A percentile compares a stretch with the other conserved stretches of the same genome.
Conservation (phyloP, 2,797 vertebrate species). For the Discoglossus pictus region DNA sequence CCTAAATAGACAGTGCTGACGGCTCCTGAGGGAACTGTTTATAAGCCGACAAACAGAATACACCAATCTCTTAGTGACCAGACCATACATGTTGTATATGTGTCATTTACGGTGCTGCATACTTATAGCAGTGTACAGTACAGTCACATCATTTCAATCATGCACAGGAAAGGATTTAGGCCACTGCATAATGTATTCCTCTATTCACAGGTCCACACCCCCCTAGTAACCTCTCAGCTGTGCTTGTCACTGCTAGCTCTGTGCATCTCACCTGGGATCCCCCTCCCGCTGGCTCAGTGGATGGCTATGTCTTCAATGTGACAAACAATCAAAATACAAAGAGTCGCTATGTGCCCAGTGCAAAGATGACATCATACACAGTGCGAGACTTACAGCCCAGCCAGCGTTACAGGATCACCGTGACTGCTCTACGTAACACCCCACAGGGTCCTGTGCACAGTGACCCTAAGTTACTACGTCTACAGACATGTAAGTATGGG, state of each 20-base stretch:
- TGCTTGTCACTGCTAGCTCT: constrained; percentile 79
- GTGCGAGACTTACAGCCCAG: constrained; percentile 84
- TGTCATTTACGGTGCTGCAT: no score
- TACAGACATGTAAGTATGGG: constrained; percentile 82
- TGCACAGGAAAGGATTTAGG: no score
- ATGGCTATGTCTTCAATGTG: constrained; percentile 92
- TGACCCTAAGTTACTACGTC: constrained; percentile 77
- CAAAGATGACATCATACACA: constrained; percentile 78
- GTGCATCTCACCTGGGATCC: constrained; percentile 85
- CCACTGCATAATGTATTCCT: neutral
- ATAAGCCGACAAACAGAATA: no score
- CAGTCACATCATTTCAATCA: no score
- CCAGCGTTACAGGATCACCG: constrained; percentile 81
- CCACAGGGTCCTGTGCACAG: constrained; percentile 86
- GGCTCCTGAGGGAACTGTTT: no score
- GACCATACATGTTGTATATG: no score
- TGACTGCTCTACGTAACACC: constrained; percentile 79
- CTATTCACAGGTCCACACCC: constrained; percentile 80
- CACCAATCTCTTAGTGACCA: no score
- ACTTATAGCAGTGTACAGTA: no score
- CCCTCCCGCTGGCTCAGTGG: constrained; percentile 62
- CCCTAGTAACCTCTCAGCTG: constrained; percentile 86
- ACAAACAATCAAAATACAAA: constrained; percentile 84
- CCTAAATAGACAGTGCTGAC: no score
- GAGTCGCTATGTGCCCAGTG: constrained; percentile 88